phyloP scores from a whole-genome alignment of 37 sponge, comb jelly and placozoan species.

The Tethya wilhelma region DNA sequence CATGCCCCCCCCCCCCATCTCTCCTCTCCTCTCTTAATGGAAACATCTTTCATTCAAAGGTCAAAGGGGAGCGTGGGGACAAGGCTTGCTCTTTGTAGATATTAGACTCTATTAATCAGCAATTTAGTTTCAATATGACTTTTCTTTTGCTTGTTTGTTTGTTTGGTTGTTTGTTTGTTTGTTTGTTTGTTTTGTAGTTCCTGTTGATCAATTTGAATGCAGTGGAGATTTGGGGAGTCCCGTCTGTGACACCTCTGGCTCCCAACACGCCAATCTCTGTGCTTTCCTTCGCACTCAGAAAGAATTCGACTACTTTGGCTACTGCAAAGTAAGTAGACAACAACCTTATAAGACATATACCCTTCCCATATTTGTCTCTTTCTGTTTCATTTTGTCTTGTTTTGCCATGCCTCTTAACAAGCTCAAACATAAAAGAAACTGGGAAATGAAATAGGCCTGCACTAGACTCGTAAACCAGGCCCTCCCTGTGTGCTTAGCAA shows the following conservation, averaged over 20 bases:
- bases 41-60: no score
- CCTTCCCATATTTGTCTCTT: background rate
- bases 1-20: no score
- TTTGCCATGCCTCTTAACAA: background rate
- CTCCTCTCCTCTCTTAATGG: no score
- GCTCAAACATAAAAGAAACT: background rate
- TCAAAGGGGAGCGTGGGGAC: background rate
- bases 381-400: background rate
- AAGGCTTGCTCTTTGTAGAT: no score
- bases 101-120: no score
- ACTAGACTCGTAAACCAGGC: no score
- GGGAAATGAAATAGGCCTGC: no score
- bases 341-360: background rate
- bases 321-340: constrained; percentile 41
- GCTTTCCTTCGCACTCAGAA: constrained; percentile 26
- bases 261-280: constrained; percentile 40
- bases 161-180: background rate
- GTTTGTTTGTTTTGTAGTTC: background rate
- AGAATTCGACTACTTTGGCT: constrained; percentile 45
- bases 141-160: background rate
- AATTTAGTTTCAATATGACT: no score
- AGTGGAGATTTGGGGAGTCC: background rate
- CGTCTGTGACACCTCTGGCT: constrained; percentile 43
- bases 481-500: no score
- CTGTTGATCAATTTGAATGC: background rate